Evolutionary conservation across 2,888 invertebrate species (phyloP).

Genomic region (Diabrotica balteata): DNA sequence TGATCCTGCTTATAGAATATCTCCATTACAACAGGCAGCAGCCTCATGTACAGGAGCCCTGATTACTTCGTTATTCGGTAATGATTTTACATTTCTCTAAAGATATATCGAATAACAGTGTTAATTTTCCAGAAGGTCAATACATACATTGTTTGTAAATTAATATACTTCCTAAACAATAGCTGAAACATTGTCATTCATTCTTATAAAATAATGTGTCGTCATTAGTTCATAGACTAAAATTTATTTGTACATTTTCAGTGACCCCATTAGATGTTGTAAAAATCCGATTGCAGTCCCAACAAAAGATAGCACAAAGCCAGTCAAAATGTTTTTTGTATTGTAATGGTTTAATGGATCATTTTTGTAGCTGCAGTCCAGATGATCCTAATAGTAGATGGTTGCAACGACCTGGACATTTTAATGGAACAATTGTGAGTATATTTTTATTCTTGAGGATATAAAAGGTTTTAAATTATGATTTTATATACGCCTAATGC

Average conservation of each 20-base stretch:
- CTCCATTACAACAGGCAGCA: conserved; percentile 81
- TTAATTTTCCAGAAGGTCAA: too few species aligned
- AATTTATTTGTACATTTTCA: conserved; percentile 58
- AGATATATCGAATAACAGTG: conserved; percentile 8
- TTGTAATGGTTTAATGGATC: conserved; percentile 99
- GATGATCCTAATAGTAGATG: conserved; percentile 62
- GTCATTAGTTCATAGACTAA: too few species aligned
- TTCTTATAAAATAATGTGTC: too few species aligned
- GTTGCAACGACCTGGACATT: conserved; percentile 73
- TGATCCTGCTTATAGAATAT: conserved; percentile 80
- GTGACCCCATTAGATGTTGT: conserved; percentile 99
- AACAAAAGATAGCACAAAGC: conserved; percentile 83
- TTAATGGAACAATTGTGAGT: conserved; percentile 75
- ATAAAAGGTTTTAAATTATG: too few species aligned
- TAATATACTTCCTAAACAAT: too few species aligned
- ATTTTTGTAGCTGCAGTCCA: conserved; percentile 84
- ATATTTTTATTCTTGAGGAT: too few species aligned
- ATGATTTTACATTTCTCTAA: conserved; percentile 46
- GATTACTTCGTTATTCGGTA: conserved; percentile 87
- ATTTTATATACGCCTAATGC: too few species aligned
- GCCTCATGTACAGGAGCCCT: conserved; percentile 89
- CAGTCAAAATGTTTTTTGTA: conserved; percentile 93
- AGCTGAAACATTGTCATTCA: too few species aligned
- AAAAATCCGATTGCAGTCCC: conserved; percentile 95
- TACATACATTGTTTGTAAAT: too few species aligned